Base-by-base conservation (phyloP, 2,113 vertebrate genomes). In the Chionomys nivalis region DNA sequence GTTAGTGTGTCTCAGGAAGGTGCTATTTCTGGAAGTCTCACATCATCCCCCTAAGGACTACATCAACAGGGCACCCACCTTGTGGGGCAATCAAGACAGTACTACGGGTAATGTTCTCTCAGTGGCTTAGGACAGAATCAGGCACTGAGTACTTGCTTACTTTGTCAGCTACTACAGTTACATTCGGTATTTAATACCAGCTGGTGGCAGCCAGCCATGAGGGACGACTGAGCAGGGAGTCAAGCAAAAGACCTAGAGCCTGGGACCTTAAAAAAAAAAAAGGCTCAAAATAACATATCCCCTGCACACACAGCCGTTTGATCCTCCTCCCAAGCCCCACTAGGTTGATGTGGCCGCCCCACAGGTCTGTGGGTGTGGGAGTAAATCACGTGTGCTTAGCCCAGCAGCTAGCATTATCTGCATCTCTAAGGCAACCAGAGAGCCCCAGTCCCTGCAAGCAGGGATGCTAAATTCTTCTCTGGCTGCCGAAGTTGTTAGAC, bases 341-440 rank as follows among this genome's bases (percentile, higher is more conserved):
- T 21, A 2, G 14, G n/a, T n/a, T 31, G 77, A 17, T 87, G 8
- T 7, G 87, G 65, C 36, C 66, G 79, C 52, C 28, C 49, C 42
- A 33, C 39, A 65, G 21, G 36, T 39, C 66, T 73, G 23, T 24
- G 3, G 88, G n/a, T 72, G 52, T 9, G 5, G 87, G 78, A 11
- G 47, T 36, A 70, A 72, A 61, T 44, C 44, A 2, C 12, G 28
- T 77, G 47, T 39, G 75, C 76, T 89, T 65, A n/a, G 76, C 83
- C 87, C 55, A 21, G 83, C 55, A 76, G 78, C 79, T 36, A 2
- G 92, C 58, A 5, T 97, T 94, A 96, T 16, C 79, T 44, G 23
- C 89, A 70, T 75, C 88, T 91, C 61, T 44, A 11, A 42, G 63
- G 58, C 73, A 23, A 19, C 33, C 76, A 44, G 5, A 49, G 76